A percentile compares a stretch with the other conserved stretches of the same genome.
These are phyloP conservation scores for Ectemnius lituratus DNA, from an alignment of 2,888 invertebrate genomes.

Conservation along the genomic window DNA sequence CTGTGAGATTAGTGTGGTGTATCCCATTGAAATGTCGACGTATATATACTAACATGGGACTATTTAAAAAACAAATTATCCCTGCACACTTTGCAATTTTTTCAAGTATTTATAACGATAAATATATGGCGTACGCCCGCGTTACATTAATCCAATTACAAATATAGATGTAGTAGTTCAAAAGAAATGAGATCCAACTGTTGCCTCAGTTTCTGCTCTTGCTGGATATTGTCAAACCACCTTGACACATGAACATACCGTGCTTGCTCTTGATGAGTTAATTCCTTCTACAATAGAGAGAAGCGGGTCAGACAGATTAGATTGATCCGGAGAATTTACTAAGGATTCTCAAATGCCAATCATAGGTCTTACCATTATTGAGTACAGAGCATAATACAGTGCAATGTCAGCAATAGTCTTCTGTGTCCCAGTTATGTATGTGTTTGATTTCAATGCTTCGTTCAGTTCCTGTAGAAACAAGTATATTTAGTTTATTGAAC, in stretches of 20 bases:
- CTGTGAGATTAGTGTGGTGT: no score
- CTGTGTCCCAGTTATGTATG: slow-evolving; percentile 81
- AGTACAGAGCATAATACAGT: slow-evolving; percentile 83
- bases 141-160: slow-evolving; percentile 54
- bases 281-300: slow-evolving; percentile 80
- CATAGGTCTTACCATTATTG: slow-evolving; percentile 81
- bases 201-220: slow-evolving; percentile 82
- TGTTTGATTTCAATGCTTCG: slow-evolving; percentile 78
- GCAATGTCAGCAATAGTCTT: slow-evolving; percentile 85
- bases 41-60: no score
- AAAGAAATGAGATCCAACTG: slow-evolving; percentile 79
- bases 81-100: no score
- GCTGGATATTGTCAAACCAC: slow-evolving; percentile 89
- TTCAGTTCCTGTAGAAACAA: slow-evolving; percentile 79
- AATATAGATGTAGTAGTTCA: slow-evolving; percentile 70
- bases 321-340: slow-evolving; percentile 54
- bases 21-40: no score
- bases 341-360: slow-evolving; percentile 49
- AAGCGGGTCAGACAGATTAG: slow-evolving; percentile 50
- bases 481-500: neutral
- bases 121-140: no score
- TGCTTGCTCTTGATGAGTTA: slow-evolving; percentile 84
- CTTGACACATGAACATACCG: slow-evolving; percentile 85
- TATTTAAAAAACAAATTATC: no score
- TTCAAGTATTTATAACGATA: no score